These are phyloP conservation scores for Drosophila lowei DNA, from an alignment of 1,140 invertebrate genomes.

Conservation along the genomic window DNA sequence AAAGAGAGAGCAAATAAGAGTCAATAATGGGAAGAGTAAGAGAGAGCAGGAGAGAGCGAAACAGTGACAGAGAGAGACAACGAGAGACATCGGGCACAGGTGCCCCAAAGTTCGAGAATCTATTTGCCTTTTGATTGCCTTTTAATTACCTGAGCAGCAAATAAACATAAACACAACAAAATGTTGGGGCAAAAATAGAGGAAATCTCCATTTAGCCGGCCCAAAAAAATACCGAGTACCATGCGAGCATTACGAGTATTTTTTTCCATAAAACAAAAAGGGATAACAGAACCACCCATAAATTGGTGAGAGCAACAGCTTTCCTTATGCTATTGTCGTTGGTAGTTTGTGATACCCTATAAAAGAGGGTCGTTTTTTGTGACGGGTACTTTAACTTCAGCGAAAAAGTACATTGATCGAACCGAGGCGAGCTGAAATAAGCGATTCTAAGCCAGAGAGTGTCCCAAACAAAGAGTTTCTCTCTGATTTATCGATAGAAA, in stretches of 20 bases:
- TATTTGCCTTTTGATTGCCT: conserved; percentile 69
- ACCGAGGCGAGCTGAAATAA: no score
- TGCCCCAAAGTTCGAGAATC: conserved; percentile 23
- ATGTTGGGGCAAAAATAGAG: conserved; percentile 20
- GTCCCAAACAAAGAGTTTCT: no score
- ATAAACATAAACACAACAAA: conserved; percentile 66
- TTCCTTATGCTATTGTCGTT: not conserved
- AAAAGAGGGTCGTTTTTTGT: no score
- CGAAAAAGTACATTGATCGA: no score
- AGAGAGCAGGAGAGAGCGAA: not conserved
- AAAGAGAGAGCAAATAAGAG: no score
- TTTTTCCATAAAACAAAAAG: not conserved
- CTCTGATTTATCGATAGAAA: no score
- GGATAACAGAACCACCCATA: not conserved
- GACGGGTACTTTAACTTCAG: no score
- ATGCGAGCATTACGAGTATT: not conserved
- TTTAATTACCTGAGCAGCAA: conserved; percentile 72
- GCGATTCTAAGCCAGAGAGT: no score
- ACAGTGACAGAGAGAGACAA: not conserved
- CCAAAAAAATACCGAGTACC: conserved; percentile 10
- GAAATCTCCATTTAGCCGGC: conserved; percentile 35
- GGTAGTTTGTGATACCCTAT: not conserved
- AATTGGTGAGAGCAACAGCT: no score
- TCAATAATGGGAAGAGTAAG: no score
- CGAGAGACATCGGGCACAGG: conserved; percentile 15